These are phyloP conservation scores for Colletes latitarsis DNA, from an alignment of 1,140 invertebrate genomes.

Conservation along the genomic window DNA sequence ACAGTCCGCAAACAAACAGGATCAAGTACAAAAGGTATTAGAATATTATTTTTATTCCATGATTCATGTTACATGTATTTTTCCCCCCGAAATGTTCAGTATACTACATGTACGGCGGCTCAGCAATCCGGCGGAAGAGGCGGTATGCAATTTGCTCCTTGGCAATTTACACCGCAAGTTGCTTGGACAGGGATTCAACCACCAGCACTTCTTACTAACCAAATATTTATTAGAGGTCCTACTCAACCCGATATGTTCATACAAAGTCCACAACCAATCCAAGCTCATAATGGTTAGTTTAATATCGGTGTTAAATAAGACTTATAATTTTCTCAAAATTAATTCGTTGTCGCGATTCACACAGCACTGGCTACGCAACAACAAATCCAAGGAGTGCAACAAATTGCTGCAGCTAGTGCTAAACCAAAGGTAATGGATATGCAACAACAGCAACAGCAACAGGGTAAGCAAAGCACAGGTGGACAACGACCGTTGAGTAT, in stretches of 20 bases:
- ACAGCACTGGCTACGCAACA: slow-evolving; percentile 80
- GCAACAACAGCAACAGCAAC: slow-evolving; percentile 81
- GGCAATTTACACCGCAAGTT: slow-evolving; percentile 85
- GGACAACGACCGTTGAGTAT: slow-evolving; percentile 85
- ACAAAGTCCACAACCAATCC: slow-evolving; percentile 87
- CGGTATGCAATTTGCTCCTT: slow-evolving; percentile 83
- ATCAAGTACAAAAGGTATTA: slow-evolving; percentile 78
- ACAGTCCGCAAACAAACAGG: slow-evolving; percentile 74
- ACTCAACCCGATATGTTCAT: slow-evolving; percentile 93
- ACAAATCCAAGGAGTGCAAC: slow-evolving; percentile 81
- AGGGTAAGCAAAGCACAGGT: slow-evolving; percentile 80
- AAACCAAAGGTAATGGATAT: slow-evolving; percentile 82
- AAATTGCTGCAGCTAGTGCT: slow-evolving; percentile 73
- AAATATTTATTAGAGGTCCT: slow-evolving; percentile 91
- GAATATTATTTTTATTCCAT: background rate
- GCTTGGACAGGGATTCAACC: slow-evolving; percentile 87
- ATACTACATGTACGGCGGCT: slow-evolving; percentile 84
- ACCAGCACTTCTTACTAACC: slow-evolving; percentile 86
- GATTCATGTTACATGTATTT: slow-evolving; percentile 37
- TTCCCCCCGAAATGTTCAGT: slow-evolving; percentile 64
- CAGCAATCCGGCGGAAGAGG: slow-evolving; percentile 83
- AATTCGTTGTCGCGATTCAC: slow-evolving; percentile 9
- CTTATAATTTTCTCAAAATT: background rate
- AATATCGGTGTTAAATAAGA: slow-evolving; percentile 66
- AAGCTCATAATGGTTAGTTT: slow-evolving; percentile 84